Evolutionary conservation across 1,140 invertebrate species (phyloP).

Genomic region (Ostrea denselamellosa): DNA sequence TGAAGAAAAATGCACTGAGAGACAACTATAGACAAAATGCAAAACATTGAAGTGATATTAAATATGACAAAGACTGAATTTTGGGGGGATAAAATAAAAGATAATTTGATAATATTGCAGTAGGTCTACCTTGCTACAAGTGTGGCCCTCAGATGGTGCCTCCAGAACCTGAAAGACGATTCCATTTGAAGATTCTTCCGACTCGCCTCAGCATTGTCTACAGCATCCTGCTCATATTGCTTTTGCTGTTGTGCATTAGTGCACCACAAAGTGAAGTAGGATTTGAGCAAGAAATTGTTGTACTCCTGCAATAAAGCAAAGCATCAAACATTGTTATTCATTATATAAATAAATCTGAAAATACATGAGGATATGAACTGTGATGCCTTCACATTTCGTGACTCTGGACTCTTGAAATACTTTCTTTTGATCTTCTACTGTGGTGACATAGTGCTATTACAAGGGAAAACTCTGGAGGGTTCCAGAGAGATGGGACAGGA

Average conservation of each 20-base stretch:
- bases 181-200: slow-evolving; percentile 47
- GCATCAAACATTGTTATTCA: too few relatives aligned
- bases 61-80: not conserved
- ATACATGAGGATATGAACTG: too few relatives aligned
- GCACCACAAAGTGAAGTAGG: slow-evolving; percentile 60
- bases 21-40: too few relatives aligned
- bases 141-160: slow-evolving; percentile 61
- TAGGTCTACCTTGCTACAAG: slow-evolving; percentile 60
- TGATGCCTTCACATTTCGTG: too few relatives aligned
- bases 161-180: slow-evolving; percentile 60
- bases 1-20: too few relatives aligned
- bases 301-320: slow-evolving; percentile 54
- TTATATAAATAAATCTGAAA: too few relatives aligned
- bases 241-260: slow-evolving; percentile 54
- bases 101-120: not conserved
- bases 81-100: not conserved
- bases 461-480: too few relatives aligned
- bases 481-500: too few relatives aligned
- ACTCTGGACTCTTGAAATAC: too few relatives aligned
- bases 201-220: slow-evolving; percentile 53
- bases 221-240: slow-evolving; percentile 45
- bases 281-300: slow-evolving; percentile 53
- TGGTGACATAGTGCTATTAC: too few relatives aligned
- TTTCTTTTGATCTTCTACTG: too few relatives aligned
- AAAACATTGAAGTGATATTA: too few relatives aligned